These are phyloP conservation scores for Brachirus orientalis DNA, from an alignment of 2,113 vertebrate species.

Conservation along the genomic window DNA sequence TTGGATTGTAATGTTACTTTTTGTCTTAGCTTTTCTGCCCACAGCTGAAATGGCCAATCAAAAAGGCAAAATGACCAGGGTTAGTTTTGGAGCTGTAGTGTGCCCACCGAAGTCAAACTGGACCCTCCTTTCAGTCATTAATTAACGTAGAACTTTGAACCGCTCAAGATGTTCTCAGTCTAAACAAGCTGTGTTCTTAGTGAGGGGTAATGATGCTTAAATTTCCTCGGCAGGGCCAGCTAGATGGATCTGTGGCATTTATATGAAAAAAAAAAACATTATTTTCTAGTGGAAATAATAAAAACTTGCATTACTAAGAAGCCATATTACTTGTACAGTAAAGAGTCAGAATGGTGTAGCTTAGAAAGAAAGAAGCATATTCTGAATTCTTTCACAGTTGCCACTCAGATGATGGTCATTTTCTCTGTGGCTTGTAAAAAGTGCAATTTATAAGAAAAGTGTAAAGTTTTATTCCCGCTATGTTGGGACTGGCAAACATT, in stretches of 20 bases:
- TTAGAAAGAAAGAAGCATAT: neutral
- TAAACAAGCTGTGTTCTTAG: constrained; percentile 36
- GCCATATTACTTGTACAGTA: neutral
- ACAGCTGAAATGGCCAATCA: constrained; percentile 11
- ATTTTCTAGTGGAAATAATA: neutral
- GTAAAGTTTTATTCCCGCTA: neutral
- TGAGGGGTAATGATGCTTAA: constrained; percentile 27
- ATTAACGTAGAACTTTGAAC: constrained; percentile 44
- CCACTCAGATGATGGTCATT: too few species aligned
- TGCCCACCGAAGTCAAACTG: constrained; percentile 13
- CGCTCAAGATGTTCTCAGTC: constrained; percentile 5
- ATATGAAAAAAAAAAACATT: constrained; percentile 1
- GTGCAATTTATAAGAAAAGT: neutral
- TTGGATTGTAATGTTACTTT: neutral
- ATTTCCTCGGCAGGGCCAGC: constrained; percentile 19
- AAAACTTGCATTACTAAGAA: constrained; percentile 10
- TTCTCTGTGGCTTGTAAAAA: too few species aligned
- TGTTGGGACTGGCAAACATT: neutral
- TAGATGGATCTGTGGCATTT: constrained; percentile 17
- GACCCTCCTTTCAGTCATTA: constrained; percentile 30
- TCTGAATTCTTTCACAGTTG: too few species aligned
- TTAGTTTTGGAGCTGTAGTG: constrained; percentile 15
- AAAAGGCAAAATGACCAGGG: constrained; percentile 28
- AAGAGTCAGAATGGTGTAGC: neutral
- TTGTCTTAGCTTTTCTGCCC: constrained; percentile 43